These are phyloP conservation scores for Sycobia sp. DNA, from an alignment of 1,140 invertebrate genomes.

Conservation along the genomic window DNA sequence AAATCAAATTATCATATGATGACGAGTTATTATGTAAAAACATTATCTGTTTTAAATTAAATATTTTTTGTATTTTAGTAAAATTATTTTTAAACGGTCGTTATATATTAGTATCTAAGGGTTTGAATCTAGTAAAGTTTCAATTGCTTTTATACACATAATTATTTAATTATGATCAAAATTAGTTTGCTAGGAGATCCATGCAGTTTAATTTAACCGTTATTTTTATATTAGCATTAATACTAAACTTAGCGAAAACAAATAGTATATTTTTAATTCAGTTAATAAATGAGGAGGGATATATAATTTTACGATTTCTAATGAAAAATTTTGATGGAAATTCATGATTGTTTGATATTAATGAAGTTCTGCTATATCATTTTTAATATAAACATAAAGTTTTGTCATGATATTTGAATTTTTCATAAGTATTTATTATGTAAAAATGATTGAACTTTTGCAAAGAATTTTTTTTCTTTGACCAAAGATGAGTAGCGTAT, in stretches of 20 bases:
- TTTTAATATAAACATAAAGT: background rate
- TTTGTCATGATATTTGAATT: conserved; percentile 1
- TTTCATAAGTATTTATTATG: conserved; percentile 11
- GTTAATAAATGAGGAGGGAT: background rate
- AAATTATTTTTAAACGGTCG: background rate
- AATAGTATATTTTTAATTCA: background rate
- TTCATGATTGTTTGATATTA: background rate
- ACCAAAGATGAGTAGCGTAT: conserved; percentile 2
- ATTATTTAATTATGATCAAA: background rate
- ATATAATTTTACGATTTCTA: background rate
- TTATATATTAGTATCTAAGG: background rate
- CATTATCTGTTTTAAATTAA: conserved; percentile 1
- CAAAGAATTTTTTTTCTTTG: conserved; percentile 22
- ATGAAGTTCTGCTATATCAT: background rate
- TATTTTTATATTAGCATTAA: background rate
- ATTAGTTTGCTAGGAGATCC: too few relatives aligned
- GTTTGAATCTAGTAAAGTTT: background rate
- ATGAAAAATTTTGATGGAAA: background rate
- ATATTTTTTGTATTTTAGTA: background rate
- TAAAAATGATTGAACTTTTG: background rate
- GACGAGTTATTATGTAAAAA: background rate
- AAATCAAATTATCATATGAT: conserved; percentile 5
- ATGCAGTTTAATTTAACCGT: too few relatives aligned
- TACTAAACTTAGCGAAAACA: background rate
- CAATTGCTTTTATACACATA: background rate